A percentile compares a stretch with the other conserved stretches of the same genome.
These are phyloP conservation scores for Danaus plexippus DNA, from an alignment of 1,140 invertebrate species.

Conservation along the genomic window DNA sequence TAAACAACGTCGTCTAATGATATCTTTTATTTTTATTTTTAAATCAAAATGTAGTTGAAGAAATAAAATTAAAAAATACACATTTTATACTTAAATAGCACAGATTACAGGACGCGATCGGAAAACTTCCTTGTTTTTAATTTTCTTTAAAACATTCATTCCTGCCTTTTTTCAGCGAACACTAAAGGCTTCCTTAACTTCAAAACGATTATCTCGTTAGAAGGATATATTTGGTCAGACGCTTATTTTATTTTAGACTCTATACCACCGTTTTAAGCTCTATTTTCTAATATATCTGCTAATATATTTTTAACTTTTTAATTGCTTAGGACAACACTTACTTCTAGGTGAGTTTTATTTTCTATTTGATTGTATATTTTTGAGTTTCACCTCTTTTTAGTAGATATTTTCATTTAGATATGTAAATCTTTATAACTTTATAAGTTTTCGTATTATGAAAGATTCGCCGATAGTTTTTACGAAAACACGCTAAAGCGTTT, in stretches of 20 bases:
- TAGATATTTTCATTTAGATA: too few relatives aligned
- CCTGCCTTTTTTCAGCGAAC: constrained; percentile 59
- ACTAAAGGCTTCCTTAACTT: constrained; percentile 62
- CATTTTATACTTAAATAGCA: constrained; percentile 44
- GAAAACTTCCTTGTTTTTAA: constrained; percentile 66
- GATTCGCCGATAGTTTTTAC: too few relatives aligned
- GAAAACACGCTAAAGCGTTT: too few relatives aligned
- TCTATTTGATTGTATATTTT: too few relatives aligned
- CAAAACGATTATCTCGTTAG: constrained; percentile 49
- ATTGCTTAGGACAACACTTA: constrained; percentile 52
- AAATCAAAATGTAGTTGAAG: too few relatives aligned
- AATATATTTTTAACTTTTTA: constrained; percentile 59
- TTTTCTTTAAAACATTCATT: constrained; percentile 68
- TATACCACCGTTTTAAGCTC: constrained; percentile 35
- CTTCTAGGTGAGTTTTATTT: constrained; percentile 46
- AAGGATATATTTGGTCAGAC: constrained; percentile 40
- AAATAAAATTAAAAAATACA: too few relatives aligned
- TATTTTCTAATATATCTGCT: constrained; percentile 34
- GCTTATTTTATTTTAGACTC: constrained; percentile 40
- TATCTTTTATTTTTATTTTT: too few relatives aligned
- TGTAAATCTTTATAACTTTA: background rate
- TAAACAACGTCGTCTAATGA: too few relatives aligned
- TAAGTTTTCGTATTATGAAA: too few relatives aligned
- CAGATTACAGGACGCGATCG: constrained; percentile 63
- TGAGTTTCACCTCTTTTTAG: too few relatives aligned